Percentiles rank a stretch among this genome's conserved stretches.
Conservation (phyloP, 2,113 vertebrate species). For the Sinocyclocheilus anophthalmus region DNA sequence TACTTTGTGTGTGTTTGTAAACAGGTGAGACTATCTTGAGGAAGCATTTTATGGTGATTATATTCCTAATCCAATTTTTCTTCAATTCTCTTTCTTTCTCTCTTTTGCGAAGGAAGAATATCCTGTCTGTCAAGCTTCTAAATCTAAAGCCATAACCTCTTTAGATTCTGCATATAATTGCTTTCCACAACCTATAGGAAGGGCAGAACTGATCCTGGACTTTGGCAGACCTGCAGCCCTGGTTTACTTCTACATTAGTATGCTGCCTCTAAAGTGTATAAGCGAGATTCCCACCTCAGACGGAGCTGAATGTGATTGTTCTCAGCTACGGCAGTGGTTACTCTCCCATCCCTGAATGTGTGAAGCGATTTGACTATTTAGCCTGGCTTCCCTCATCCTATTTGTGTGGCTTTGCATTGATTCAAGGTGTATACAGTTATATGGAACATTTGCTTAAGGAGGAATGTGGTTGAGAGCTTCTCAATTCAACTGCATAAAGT, state of each 20-base stretch:
- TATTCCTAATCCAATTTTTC: not conserved
- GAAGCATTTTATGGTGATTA: not conserved
- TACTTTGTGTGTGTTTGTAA: not conserved
- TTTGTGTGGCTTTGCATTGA: not conserved
- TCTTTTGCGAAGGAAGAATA: not conserved
- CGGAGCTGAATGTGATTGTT: not conserved
- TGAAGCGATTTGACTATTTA: not conserved
- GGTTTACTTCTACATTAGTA: constrained; percentile 26
- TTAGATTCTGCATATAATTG: constrained; percentile 1
- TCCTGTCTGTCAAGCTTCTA: not conserved
- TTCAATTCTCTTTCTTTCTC: not conserved
- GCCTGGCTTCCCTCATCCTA: not conserved
- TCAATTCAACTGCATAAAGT: not conserved
- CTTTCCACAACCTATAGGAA: not conserved
- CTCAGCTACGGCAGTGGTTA: not conserved
- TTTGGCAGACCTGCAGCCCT: not conserved
- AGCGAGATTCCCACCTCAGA: not conserved
- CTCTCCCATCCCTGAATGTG: not conserved
- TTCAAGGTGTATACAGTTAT: not conserved
- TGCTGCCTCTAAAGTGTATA: constrained; percentile 7
- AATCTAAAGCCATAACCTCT: not conserved
- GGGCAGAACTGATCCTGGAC: not conserved
- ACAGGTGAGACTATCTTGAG: not conserved
- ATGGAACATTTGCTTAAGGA: not conserved
- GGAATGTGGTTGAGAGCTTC: not conserved